Percentiles rank a stretch among this genome's conserved stretches.
Conservation (phyloP, 2,888 invertebrate genomes). For the Argyra leucocephala region DNA sequence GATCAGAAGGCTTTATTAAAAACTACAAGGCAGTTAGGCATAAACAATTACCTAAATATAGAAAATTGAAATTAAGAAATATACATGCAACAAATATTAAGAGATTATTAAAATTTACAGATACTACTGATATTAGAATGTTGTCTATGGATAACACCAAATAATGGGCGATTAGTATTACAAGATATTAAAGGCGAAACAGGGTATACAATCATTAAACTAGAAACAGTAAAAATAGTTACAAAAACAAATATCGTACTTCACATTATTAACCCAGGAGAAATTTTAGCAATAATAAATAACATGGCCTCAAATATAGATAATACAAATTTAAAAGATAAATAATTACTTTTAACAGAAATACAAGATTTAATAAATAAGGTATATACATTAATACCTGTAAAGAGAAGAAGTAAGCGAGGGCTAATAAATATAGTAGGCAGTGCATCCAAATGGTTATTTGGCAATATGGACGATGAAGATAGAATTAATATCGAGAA, state of each 20-base stretch:
- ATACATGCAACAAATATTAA: conserved; percentile 20
- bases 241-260: conserved; percentile 18
- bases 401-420: not conserved
- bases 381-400: conserved; percentile 13
- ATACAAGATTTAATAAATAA: conserved; percentile 11
- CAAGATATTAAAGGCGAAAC: conserved; percentile 18
- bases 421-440: not conserved
- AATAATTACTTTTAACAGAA: conserved; percentile 4
- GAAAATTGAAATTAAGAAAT: conserved; percentile 17
- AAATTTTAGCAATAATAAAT: conserved; percentile 18
- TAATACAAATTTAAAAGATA: conserved; percentile 13
- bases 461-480: not conserved
- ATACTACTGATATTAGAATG: not conserved
- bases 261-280: conserved; percentile 19
- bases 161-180: conserved; percentile 11
- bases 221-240: conserved; percentile 15
- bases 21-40: conserved; percentile 15
- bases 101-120: conserved; percentile 16
- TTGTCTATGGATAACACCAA: conserved; percentile 12
- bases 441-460: not conserved
- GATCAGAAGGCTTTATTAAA: conserved; percentile 11
- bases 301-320: conserved; percentile 15
- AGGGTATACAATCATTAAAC: conserved; percentile 19
- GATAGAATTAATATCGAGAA: not conserved
- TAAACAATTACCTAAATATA: conserved; percentile 18